Conservation (phyloP, 23 tunicate genomes). For the Corella eumyota region DNA sequence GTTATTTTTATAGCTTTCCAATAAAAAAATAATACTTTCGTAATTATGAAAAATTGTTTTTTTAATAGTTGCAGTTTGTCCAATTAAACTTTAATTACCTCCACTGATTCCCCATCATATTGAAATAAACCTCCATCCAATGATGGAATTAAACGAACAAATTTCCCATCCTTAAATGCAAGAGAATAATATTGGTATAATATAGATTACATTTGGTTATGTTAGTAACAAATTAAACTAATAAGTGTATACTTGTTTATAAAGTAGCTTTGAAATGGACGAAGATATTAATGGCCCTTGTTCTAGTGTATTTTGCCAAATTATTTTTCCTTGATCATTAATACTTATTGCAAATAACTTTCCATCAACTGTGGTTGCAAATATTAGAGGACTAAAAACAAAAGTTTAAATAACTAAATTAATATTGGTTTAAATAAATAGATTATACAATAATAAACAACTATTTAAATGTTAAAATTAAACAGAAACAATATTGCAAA, state of each 20-base stretch:
- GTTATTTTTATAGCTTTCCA: no score
- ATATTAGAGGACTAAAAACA: constrained; percentile 37
- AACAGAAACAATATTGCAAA: no score
- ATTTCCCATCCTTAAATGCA: constrained; percentile 62
- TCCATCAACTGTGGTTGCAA: constrained; percentile 89
- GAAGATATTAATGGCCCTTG: constrained; percentile 71
- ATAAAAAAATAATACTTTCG: no score
- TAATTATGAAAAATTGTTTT: no score
- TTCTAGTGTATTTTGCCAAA: constrained; percentile 33
- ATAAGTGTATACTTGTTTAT: constrained; percentile 28
- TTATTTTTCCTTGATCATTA: constrained; percentile 26
- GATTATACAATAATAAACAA: no score
- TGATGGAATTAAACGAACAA: constrained; percentile 70
- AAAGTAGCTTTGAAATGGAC: constrained; percentile 39
- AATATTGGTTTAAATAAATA: no score
- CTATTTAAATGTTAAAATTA: no score
- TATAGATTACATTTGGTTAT: no score
- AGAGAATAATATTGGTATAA: no score
- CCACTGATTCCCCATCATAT: constrained; percentile 78
- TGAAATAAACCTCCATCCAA: constrained; percentile 70
- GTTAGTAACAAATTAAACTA: no score
- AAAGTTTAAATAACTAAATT: no score
- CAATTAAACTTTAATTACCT: constrained; percentile 12
- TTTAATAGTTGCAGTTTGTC: not conserved
- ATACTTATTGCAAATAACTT: constrained; percentile 52